Base-by-base conservation (phyloP, 2,113 vertebrate species). In the Lepisosteus oculatus region DNA sequence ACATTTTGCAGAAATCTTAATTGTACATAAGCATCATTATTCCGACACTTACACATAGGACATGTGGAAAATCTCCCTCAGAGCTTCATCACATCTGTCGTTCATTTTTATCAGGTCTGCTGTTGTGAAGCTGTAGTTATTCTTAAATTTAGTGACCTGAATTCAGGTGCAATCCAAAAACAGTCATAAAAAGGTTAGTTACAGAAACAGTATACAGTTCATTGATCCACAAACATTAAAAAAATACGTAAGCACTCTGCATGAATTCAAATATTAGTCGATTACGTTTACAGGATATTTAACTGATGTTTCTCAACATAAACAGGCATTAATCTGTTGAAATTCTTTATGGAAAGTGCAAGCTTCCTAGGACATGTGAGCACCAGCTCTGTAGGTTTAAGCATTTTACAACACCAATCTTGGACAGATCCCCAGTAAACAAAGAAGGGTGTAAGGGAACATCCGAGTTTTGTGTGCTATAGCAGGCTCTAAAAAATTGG, bases 31-130 rank as follows among this genome's bases (percentile, higher is more conserved):
- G n/a, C 12, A 14, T 17, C 14, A 71, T 55, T 78, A 61, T 17
- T 43, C 47, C 80, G 4, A 3, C 17, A 13, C 96, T 96, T 90
- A 98, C 96, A 97, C 85, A 67, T 98, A 98, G 68, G 96, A 98
- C 91, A 98, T 96, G 77, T 98, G 96, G 84, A 98, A 97, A 80
- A 99, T 98, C 91, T 98, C 97, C 89, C 93, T 93, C 77, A 98
- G 85, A 73, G 96, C 96, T 80, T 97, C 95, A 59, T 98, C 93
- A 76, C 95, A 97, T 85, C 95, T 94, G 87, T 97, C 95, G 80
- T 98, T 98, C 95, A 98, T 95, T 90, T 96, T 98, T 86, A 98
- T 94, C 85, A 99, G 86, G 84, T 98, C 95, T 57, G 91, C 79
- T 47, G 95, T 94, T 73, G 94, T 99, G 86, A 98, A 99, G 83